phyloP scores from a whole-genome alignment of 2,797 vertebrate genomes.

The Perodicticus potto region DNA sequence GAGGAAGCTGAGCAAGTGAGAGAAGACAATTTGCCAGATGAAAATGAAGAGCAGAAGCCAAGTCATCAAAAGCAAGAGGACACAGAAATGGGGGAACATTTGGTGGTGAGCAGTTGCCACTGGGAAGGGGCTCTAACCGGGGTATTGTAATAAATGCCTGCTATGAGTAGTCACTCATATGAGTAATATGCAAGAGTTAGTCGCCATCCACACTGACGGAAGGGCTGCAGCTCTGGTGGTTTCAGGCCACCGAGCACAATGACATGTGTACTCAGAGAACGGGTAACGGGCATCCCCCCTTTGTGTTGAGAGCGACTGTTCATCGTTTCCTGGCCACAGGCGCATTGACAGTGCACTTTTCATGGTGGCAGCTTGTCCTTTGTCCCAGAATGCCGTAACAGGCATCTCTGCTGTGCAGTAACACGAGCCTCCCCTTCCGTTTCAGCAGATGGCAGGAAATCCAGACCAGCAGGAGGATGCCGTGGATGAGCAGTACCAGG shows the following conservation, averaged over 20 bases:
- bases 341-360: not conserved
- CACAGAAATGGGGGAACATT: constrained; percentile 92
- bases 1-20: constrained; percentile 96
- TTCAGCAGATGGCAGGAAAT: constrained; percentile 95
- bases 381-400: not conserved
- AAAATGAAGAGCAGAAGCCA: constrained; percentile 88
- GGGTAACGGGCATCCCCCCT: not conserved
- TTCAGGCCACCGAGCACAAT: not conserved
- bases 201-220: not conserved
- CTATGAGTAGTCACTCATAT: not conserved
- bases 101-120: constrained; percentile 91
- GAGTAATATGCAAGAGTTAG: not conserved
- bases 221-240: not conserved
- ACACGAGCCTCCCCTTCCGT: constrained; percentile 50
- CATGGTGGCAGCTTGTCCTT: not conserved
- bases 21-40: constrained; percentile 89
- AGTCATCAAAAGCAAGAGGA: constrained; percentile 84
- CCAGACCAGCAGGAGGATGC: constrained; percentile 98
- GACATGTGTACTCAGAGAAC: not conserved
- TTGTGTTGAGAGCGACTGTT: not conserved
- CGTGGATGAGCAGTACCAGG: constrained; percentile 97
- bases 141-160: too few species aligned
- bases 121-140: rapidly evolving
- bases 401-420: not conserved
- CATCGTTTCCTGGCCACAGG: not conserved